Percentiles rank a stretch among this genome's conserved stretches.
Evolutionary conservation across 2,888 invertebrate genomes (phyloP).

Genomic region (Diploptera punctata): DNA sequence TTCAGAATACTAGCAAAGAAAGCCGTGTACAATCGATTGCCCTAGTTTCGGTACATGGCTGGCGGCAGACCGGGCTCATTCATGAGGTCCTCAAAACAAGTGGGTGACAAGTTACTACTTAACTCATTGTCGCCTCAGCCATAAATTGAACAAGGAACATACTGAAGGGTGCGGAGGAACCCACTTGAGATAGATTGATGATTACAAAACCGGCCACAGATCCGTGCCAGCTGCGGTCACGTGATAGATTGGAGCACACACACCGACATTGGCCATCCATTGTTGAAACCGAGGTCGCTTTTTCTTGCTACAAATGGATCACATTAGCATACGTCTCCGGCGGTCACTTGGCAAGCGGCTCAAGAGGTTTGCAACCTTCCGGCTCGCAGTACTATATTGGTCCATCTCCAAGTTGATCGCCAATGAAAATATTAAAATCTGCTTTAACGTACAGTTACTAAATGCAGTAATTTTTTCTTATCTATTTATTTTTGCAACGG

Average conservation of each 20-base stretch:
- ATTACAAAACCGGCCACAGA: neutral
- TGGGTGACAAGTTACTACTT: neutral
- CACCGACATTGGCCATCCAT: constrained; percentile 1
- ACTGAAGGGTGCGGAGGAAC: neutral
- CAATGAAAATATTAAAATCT: too few relatives aligned
- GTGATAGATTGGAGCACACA: constrained; percentile 4
- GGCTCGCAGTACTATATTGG: too few relatives aligned
- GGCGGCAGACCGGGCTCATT: neutral
- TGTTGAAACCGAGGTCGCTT: neutral
- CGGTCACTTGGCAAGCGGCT: constrained; percentile 5
- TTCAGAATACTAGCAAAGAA: too few relatives aligned
- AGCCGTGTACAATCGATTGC: too few relatives aligned
- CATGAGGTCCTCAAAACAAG: neutral
- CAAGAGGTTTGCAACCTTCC: neutral
- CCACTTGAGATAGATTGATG: constrained; percentile 9
- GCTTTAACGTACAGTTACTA: too few relatives aligned
- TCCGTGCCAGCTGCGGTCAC: neutral
- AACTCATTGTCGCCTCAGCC: neutral
- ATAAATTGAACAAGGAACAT: constrained; percentile 2
- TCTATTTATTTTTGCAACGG: too few relatives aligned
- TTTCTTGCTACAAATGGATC: constrained; percentile 20
- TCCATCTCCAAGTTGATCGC: too few relatives aligned
- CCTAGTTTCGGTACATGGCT: neutral
- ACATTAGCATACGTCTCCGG: constrained; percentile 25
- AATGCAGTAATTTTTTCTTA: too few relatives aligned